Percentiles rank a stretch among this genome's conserved stretches.
phyloP scores from a whole-genome alignment of 2,888 invertebrate genomes.

The Limnephilus marmoratus region DNA sequence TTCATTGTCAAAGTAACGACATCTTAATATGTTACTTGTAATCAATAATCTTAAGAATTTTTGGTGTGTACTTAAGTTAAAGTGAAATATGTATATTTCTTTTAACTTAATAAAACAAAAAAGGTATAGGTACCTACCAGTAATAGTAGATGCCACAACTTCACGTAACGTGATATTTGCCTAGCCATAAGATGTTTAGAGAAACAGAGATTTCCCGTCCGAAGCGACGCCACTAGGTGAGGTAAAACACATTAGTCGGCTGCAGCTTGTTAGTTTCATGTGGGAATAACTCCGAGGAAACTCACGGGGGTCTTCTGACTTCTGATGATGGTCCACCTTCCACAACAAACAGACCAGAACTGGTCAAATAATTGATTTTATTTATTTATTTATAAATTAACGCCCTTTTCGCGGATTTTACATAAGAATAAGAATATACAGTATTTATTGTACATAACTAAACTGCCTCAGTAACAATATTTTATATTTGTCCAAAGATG shows the following conservation, averaged over 20 bases:
- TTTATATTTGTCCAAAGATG: too few species aligned
- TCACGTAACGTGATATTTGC: not conserved
- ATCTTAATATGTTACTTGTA: too few species aligned
- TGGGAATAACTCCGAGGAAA: not conserved
- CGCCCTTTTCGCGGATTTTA: too few species aligned
- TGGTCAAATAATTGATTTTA: not conserved
- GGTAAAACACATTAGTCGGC: slow-evolving; percentile 6
- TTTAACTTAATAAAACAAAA: too few species aligned
- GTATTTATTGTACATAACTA: too few species aligned
- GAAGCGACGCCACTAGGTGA: slow-evolving; percentile 5
- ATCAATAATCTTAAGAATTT: too few species aligned
- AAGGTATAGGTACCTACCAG: not conserved
- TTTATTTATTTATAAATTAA: too few species aligned
- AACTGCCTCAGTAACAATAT: too few species aligned
- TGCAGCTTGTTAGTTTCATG: slow-evolving; percentile 4
- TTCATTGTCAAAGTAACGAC: too few species aligned
- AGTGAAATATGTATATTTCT: too few species aligned
- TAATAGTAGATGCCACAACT: not conserved
- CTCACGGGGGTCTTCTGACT: not conserved
- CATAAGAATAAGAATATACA: too few species aligned
- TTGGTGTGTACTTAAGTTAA: too few species aligned
- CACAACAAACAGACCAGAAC: not conserved
- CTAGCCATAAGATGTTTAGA: not conserved
- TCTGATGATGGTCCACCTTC: not conserved
- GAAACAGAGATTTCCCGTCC: not conserved